Conservation (phyloP, 2,888 invertebrate species). For the Latrodectus hesperus region DNA sequence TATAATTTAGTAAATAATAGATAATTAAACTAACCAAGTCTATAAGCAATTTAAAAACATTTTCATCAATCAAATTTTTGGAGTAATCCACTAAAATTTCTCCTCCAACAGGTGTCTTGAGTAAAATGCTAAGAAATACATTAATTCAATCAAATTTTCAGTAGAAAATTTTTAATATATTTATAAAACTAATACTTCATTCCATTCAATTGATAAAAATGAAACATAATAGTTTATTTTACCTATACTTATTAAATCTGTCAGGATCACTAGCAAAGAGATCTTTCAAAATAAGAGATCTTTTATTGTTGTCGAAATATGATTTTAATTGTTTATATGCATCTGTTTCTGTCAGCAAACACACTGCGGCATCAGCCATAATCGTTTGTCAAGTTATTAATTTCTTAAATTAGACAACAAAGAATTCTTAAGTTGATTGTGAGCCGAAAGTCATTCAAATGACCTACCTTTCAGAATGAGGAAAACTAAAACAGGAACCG, state of each 20-base stretch:
- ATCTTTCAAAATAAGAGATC: constrained; percentile 86
- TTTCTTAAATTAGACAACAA: background rate
- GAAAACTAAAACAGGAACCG: constrained; percentile 39
- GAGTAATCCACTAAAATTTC: constrained; percentile 96
- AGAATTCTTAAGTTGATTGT: background rate
- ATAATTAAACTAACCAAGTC: constrained; percentile 80
- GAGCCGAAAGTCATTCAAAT: constrained; percentile 56
- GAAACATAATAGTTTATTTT: constrained; percentile 71
- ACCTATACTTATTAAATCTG: constrained; percentile 94
- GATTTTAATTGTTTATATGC: constrained; percentile 85
- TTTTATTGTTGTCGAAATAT: constrained; percentile 83
- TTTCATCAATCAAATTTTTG: constrained; percentile 91
- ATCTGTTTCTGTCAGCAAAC: constrained; percentile 79
- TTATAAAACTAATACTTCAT: background rate
- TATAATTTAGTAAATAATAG: background rate
- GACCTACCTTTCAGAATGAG: constrained; percentile 49
- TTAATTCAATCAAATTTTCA: background rate
- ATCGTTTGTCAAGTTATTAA: background rate
- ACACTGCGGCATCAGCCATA: constrained; percentile 39
- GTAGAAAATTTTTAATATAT: background rate
- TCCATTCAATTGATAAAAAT: background rate
- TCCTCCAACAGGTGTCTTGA: constrained; percentile 89
- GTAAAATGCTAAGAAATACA: constrained; percentile 79
- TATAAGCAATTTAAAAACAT: constrained; percentile 84
- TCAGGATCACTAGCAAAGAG: constrained; percentile 87